Conservation (phyloP, 2,797 vertebrate genomes). For the Vireo griseus region DNA sequence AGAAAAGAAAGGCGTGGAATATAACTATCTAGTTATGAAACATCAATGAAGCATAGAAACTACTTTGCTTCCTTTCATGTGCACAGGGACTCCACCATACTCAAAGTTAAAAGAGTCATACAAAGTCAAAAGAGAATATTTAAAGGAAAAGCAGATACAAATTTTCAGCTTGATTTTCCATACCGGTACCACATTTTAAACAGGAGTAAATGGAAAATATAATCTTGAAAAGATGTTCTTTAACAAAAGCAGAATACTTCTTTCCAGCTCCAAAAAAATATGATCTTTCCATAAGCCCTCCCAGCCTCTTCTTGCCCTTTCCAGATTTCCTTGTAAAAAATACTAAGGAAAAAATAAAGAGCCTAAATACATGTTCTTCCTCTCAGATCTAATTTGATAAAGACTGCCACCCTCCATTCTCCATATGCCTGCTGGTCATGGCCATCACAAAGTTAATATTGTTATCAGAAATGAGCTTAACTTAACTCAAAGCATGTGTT, state of each 20-base stretch:
- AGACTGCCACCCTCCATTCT: neutral
- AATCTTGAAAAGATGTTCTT: neutral
- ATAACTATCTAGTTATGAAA: neutral
- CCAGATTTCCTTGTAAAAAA: neutral
- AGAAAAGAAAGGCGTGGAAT: neutral
- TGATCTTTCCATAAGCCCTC: neutral
- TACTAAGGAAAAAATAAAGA: neutral
- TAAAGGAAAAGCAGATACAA: neutral
- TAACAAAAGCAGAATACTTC: neutral
- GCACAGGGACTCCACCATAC: neutral
- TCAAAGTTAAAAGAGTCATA: neutral
- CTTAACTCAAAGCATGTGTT: conserved; percentile 51
- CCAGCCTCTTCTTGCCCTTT: neutral
- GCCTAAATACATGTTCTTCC: neutral
- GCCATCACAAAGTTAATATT: conserved; percentile 19
- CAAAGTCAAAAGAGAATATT: neutral
- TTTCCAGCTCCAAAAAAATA: neutral
- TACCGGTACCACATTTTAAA: neutral
- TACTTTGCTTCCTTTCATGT: neutral
- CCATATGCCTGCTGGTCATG: conserved; percentile 14
- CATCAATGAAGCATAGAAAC: neutral
- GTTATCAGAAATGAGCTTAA: conserved; percentile 51
- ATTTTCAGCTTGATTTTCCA: neutral
- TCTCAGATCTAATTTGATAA: conserved; percentile 31
- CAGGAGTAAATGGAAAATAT: neutral